Evolutionary conservation across 2,797 vertebrate species (phyloP), one percentile per base, ranked within the genome.

Genomic region (Delichon dasypus): DNA sequence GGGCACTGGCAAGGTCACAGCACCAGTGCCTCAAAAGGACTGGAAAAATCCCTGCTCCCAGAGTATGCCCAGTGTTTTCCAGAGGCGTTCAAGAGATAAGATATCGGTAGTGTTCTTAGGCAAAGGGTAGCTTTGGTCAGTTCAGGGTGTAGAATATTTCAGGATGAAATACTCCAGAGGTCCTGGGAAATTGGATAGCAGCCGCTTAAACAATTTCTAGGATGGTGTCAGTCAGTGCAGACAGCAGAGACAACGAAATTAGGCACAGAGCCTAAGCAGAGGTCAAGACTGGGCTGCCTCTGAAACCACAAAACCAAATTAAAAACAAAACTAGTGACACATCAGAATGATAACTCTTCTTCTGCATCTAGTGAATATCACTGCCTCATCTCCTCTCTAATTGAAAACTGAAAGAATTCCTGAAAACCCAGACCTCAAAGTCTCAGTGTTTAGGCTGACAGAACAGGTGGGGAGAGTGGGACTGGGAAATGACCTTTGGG

Each of bases 391-490:
- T 83, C 30, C 14, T 77, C 25, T 51, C 84, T 9, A 42, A 71
- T 0, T 40, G 34, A 55, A 78, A 87, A 40, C 5, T 51, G 20
- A 44, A 36, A 70, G 45, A 79, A 48, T 26, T 23, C 11, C 26
- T 29, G n/a, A 53, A 87, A 88, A 34, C 1, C 5, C 21, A 71
- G 32, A 50, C 12, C 14, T 62, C 0, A 0, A 20, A 34, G 16
- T 29, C 48, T 78, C 23, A 40, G 11, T 10, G 3, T 27, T 77
- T 30, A 74, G 36, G 22, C 48, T 75, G 74, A 60, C 11, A 67
- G 45, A 67, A 51, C 6, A 44, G 19, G 27, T 1, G 7, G 20
- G 38, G 19, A 34, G 16, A 77, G 23, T 1, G 2, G 54, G n/a
- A 47, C 30, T 48, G 34, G 40, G 57, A 78, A 68, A 57, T 55